Evolutionary conservation across 2,888 invertebrate genomes (phyloP).

Genomic region (Labia minor): DNA sequence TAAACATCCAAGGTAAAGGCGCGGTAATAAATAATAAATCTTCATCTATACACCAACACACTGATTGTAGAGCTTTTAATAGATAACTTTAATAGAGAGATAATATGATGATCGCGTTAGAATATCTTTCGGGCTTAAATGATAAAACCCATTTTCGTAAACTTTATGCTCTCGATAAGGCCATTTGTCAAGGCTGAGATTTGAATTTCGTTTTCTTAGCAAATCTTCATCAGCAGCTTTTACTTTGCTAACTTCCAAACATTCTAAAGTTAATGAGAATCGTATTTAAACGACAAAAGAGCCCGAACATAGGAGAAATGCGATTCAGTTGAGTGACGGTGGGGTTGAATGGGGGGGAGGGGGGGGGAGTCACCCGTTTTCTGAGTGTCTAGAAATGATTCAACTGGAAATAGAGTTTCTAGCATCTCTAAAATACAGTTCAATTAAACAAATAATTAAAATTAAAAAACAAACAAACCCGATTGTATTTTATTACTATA

Average conservation of each 20-base stretch:
- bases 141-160: not conserved
- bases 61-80: not conserved
- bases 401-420: too few species aligned
- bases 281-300: not conserved
- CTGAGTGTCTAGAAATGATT: too few species aligned
- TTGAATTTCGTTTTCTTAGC: constrained; percentile 7
- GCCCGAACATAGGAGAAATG: not conserved
- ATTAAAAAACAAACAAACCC: too few species aligned
- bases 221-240: not conserved
- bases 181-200: constrained; percentile 4
- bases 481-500: too few species aligned
- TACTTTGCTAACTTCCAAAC: not conserved
- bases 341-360: too few species aligned
- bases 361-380: too few species aligned
- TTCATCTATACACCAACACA: too few species aligned
- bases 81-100: constrained; percentile 13
- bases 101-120: constrained; percentile 5
- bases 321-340: too few species aligned
- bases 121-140: not conserved
- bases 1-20: too few species aligned
- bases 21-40: too few species aligned
- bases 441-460: too few species aligned
- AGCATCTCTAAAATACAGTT: too few species aligned
- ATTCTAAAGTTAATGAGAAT: constrained; percentile 5
- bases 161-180: constrained; percentile 7